These are phyloP conservation scores for Caranx ignobilis DNA, from an alignment of 2,113 vertebrate genomes.

Conservation along the genomic window DNA sequence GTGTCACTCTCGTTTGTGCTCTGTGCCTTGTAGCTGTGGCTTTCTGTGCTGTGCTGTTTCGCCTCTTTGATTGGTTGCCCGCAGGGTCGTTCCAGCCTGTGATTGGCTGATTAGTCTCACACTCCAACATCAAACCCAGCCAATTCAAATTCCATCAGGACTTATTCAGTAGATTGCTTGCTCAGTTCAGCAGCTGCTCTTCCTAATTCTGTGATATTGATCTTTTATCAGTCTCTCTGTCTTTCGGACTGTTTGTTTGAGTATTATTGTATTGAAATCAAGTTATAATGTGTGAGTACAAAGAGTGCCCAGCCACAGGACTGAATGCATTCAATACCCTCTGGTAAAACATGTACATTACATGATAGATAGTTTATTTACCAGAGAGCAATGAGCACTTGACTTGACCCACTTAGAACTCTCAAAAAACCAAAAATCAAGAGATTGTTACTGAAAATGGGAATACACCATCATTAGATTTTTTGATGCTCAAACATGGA, in stretches of 20 bases:
- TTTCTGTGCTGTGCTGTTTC: background rate
- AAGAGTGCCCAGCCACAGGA: background rate
- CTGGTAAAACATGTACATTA: background rate
- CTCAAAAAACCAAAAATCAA: background rate
- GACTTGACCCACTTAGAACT: background rate
- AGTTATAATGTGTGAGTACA: background rate
- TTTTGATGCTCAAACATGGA: background rate
- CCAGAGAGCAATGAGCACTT: background rate
- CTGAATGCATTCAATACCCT: background rate
- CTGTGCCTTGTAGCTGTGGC: background rate
- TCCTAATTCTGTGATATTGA: background rate
- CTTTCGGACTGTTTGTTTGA: background rate
- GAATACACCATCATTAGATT: background rate
- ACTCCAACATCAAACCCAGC: background rate
- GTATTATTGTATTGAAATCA: background rate
- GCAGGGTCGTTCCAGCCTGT: background rate
- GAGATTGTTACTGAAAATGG: background rate
- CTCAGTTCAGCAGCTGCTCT: conserved; percentile 9
- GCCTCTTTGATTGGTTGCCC: conserved; percentile 5
- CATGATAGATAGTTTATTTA: background rate
- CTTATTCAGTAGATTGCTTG: conserved; percentile 15
- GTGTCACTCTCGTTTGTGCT: background rate
- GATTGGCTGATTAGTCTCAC: background rate
- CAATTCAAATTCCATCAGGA: conserved; percentile 19
- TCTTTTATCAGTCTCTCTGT: background rate